These are phyloP conservation scores for Sthenelais limicola DNA, from an alignment of 2,888 invertebrate species.

Conservation along the genomic window DNA sequence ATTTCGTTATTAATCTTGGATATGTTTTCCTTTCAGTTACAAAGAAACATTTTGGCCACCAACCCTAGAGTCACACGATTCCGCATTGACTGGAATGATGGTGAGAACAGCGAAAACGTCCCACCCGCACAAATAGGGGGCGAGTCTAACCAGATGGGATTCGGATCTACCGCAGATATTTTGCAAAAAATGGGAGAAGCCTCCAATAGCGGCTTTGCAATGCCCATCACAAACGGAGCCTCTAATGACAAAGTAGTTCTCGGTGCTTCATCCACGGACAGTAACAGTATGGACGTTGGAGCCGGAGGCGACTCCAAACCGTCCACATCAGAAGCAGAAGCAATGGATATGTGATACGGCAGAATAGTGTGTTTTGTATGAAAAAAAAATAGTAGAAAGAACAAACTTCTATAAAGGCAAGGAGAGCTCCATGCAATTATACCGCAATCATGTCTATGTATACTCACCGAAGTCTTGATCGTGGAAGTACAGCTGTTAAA, in stretches of 20 bases:
- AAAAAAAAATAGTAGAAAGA: too few species aligned
- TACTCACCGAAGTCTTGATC: too few species aligned
- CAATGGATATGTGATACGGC: slow-evolving; percentile 43
- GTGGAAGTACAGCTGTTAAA: too few species aligned
- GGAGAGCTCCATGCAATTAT: too few species aligned
- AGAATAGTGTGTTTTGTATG: too few species aligned
- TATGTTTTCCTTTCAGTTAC: slow-evolving; percentile 72
- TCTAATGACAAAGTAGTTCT: slow-evolving; percentile 4
- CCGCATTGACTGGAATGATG: slow-evolving; percentile 91
- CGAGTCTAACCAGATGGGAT: slow-evolving; percentile 51
- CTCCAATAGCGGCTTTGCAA: slow-evolving; percentile 11
- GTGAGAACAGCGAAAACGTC: slow-evolving; percentile 44
- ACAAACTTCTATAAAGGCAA: too few species aligned
- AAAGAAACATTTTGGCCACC: slow-evolving; percentile 86
- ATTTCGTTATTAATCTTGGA: slow-evolving; percentile 54
- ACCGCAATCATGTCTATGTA: too few species aligned
- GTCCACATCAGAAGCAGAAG: slow-evolving; percentile 20
- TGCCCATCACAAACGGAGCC: neutral
- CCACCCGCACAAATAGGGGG: slow-evolving; percentile 47
- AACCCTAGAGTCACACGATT: slow-evolving; percentile 96
- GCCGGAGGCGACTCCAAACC: neutral
- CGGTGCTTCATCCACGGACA: slow-evolving; percentile 23
- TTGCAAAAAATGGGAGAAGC: neutral
- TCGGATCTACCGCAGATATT: neutral
- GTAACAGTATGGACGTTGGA: slow-evolving; percentile 31